phyloP scores from a whole-genome alignment of 1,140 invertebrate species.

The Caenorhabditis elegans region WBcel235 BX284606.5:5538501-5539000 shows the following conservation, averaged over 20 bases:
- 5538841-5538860: too few relatives aligned
- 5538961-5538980: conserved; percentile 22
- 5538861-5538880: too few relatives aligned
- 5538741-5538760: conserved; percentile 18
- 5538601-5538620: conserved; percentile 14
- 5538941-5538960: neutral
- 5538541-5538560: too few relatives aligned
- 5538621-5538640: neutral
- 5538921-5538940: too few relatives aligned
- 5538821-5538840: too few relatives aligned
- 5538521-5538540: too few relatives aligned
- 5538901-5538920: too few relatives aligned
- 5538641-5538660: neutral
- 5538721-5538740: conserved; percentile 18
- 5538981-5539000: neutral
- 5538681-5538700: conserved; percentile 19
- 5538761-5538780: conserved; percentile 27
- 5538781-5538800: neutral
- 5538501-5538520: conserved; percentile 15
- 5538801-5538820: too few relatives aligned
- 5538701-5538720: conserved; percentile 32
- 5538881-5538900: neutral
- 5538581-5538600: neutral
- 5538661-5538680: conserved; percentile 32
- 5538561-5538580: too few relatives aligned